These are phyloP conservation scores for Serripes groenlandicus DNA, from an alignment of 2,888 invertebrate genomes.

Conservation along the genomic window DNA sequence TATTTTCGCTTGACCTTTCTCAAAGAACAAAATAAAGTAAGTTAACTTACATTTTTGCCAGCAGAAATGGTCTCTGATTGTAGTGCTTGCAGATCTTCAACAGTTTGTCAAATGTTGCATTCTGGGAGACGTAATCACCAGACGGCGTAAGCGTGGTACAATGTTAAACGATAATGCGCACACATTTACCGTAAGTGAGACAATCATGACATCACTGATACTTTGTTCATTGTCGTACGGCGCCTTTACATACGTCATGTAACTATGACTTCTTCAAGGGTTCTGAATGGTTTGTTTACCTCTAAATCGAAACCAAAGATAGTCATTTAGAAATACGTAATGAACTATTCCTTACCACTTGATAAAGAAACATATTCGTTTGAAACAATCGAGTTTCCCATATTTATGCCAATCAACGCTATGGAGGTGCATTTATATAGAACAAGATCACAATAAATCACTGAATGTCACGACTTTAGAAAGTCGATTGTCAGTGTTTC, in stretches of 20 bases:
- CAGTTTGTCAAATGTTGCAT: conserved; percentile 22
- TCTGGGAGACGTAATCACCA: conserved; percentile 1
- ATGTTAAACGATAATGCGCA: conserved; percentile 55
- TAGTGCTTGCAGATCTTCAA: conserved; percentile 40
- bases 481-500: no score
- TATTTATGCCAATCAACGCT: no score
- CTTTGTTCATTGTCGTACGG: conserved; percentile 21
- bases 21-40: neutral
- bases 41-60: conserved; percentile 60
- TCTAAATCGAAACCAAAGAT: no score
- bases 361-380: no score
- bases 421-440: no score
- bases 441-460: no score
- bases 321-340: no score
- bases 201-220: conserved; percentile 51
- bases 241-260: neutral
- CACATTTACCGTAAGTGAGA: conserved; percentile 62
- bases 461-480: no score
- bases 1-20: no score
- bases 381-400: no score
- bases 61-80: conserved; percentile 35
- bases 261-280: neutral
- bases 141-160: conserved; percentile 32
- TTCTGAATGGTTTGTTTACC: neutral
- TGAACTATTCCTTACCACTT: no score